Base-by-base conservation (phyloP, 2,797 vertebrate genomes). In the Bucorvus abyssinicus region DNA sequence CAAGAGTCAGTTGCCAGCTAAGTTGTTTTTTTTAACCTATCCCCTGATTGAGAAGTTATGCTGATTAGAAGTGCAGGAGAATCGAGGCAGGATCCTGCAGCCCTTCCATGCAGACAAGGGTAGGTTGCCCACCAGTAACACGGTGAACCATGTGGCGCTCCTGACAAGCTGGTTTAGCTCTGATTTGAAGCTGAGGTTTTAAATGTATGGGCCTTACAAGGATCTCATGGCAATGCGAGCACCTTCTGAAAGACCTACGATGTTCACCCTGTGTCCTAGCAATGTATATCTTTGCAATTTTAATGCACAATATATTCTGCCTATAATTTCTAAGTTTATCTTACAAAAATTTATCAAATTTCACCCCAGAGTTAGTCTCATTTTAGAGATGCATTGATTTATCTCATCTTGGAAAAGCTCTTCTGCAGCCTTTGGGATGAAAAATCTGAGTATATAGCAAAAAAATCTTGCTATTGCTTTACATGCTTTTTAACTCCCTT, bases 71-170 rank as follows among this genome's bases (percentile, higher is more conserved):
- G 67, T 5, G 22, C 76, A 40, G 53, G 47, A 70, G 60, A 69
- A 15, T 9, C 0, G 1, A 49, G 36, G 29, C 64, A 52, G 60
- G 38, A 32, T 73, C 29, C 40, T 65, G 50, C 13, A 76, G 38
- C 61, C 49, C 34, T 27, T 36, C 42, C 13, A 13, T 5, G 3
- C 9, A 4, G 11, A 7, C 20, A 19, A 8, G 34, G 23, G 0
- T 2, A 14, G 27, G 3, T 0, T 84, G 21, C 45, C 10, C 8
- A 1, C 13, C 30, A 18, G 34, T 2, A 24, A 30, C 26, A 6
- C 0, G 4, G 40, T 15, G 83, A 40, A 17, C 2, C 11, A 0
- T 9, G 17, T 4, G 5, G 14, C 52, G 23, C 50, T 75, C 38
- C 23, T 29, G 7, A 45, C 2, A 29, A 76, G 40, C 52, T 57